Evolutionary conservation across 2,888 invertebrate genomes (phyloP), one percentile per base, ranked within the genome.

Genomic region (Pammene fasciana): DNA sequence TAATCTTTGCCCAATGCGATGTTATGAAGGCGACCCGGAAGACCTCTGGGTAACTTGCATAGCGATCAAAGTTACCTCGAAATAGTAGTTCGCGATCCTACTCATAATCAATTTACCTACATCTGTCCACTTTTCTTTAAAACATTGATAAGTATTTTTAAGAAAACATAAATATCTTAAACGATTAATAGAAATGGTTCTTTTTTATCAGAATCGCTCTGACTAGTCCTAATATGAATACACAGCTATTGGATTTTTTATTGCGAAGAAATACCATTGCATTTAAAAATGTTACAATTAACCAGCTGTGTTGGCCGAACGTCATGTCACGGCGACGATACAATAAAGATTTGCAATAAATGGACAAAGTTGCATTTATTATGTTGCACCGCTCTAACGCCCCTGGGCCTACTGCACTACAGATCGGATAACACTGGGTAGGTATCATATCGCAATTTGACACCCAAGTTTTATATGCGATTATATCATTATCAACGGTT

Each of bases 381-480:
- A 3, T 26, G 26, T 26, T 26, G 26, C 26, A 26, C 26, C 26
- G 4, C 26, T 1, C 26, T 26, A 26, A 26, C 26, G 4, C 4
- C 4, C 26, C 26, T 26, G 26, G 1, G 4, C 26, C 26, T 26
- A 46, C 46, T 48, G 16, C 9, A 48, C 48, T 16, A 48, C 16
- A 14, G 14, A 16, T 48, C 10, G 10, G 48, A 14, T 16, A 48
- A 48, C 48, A 48, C 16, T 55, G 36, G 9, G 7, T 36, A 11
- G 9, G 7, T 36, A 11, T 55, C 16, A 38, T 16, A 56, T 9
- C 38, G 16, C 38, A 38, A 38, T 18, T 16, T 48, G 14, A 13
- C 46, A 60, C 9, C 11, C 46, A 34, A 34, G 14, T 36, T 60
- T 60, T 46, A 45, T 46, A 60, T 60, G 46, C 60, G 14, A 60